Percentiles rank a stretch among this genome's conserved stretches.
Conservation (phyloP, 2,888 invertebrate species). For the Biston stratarius region DNA sequence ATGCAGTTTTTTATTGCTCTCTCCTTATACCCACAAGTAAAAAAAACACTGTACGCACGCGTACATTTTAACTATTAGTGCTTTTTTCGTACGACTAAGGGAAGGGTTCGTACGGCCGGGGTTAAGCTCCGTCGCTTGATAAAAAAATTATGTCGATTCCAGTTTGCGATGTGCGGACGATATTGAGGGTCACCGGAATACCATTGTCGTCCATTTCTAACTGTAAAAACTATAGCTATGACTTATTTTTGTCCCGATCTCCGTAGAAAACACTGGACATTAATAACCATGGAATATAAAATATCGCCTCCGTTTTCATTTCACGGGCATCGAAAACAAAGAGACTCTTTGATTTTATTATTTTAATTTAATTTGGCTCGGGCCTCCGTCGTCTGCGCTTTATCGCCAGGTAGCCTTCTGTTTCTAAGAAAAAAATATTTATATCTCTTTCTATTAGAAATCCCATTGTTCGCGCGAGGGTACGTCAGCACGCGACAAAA, state of each 20-base stretch:
- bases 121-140: constrained; percentile 72
- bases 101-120: constrained; percentile 81
- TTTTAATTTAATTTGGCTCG: constrained; percentile 80
- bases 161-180: constrained; percentile 67
- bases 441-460: constrained; percentile 85
- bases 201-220: constrained; percentile 55
- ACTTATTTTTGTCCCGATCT: constrained; percentile 40
- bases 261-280: constrained; percentile 44
- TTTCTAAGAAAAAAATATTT: constrained; percentile 83
- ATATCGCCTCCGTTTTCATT: constrained; percentile 49
- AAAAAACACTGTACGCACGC: constrained; percentile 73
- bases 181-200: constrained; percentile 64
- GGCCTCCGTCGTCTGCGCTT: constrained; percentile 79
- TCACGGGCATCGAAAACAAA: constrained; percentile 63
- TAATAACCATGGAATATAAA: constrained; percentile 49
- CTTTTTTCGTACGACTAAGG: constrained; percentile 72
- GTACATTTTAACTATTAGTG: constrained; percentile 84
- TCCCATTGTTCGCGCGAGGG: constrained; percentile 85
- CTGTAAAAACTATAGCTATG: constrained; percentile 38
- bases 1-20: constrained; percentile 86
- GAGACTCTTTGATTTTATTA: constrained; percentile 76
- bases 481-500: constrained; percentile 86
- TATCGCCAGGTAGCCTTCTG: constrained; percentile 83
- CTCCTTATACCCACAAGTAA: constrained; percentile 83
- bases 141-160: constrained; percentile 80